Base-by-base conservation (phyloP, 2,888 invertebrate genomes). In the Anoplius nigerrimus region DNA sequence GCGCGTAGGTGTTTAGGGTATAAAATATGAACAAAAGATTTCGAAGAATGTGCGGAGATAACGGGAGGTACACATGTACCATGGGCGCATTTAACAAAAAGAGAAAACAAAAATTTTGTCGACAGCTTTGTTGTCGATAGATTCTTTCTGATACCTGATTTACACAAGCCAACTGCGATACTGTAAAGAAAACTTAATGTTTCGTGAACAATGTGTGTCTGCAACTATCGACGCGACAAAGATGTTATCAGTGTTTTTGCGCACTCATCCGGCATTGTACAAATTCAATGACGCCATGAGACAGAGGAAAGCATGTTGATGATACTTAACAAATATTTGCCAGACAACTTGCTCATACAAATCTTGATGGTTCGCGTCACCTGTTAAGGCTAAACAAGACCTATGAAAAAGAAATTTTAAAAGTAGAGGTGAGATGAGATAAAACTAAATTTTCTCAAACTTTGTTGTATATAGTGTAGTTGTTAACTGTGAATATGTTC, bases 401-500 rank as follows among this genome's bases (percentile, higher is more conserved):
- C 34, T 34, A 45, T 27, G 53, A 57, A 66, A 43, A n/a, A 16
- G 20, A 20, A 48, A 48, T 20, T 48, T 18, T 57, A 27, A 18
- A 55, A 62, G 56, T 46, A 45, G 55, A 53, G 18, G 22, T 57
- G 20, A 45, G 42, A 21, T 16, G 48, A 66, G 63, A 53, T 27
- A 69, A 64, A 61, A 63, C 27, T 8, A 20, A 57, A 57, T 21
- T 18, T 52, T 52, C 22, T 20, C 52, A 22, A 52, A 15, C 34
- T 18, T 22, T 74, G 71, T 75, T 83, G 81, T 82, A 83, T 66
- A 82, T 85, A 85, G 74, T 63, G 76, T 83, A 81, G 79, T 74
- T 80, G 79, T 84, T 81, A 78, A 81, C 75, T 81, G 79, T 83
- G 78, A 81, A 80, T 82, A 83, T 83, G 81, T 84, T 74, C 76